These are phyloP conservation scores for Calcarius lapponicus DNA, from an alignment of 2,797 vertebrate species.

Conservation along the genomic window DNA sequence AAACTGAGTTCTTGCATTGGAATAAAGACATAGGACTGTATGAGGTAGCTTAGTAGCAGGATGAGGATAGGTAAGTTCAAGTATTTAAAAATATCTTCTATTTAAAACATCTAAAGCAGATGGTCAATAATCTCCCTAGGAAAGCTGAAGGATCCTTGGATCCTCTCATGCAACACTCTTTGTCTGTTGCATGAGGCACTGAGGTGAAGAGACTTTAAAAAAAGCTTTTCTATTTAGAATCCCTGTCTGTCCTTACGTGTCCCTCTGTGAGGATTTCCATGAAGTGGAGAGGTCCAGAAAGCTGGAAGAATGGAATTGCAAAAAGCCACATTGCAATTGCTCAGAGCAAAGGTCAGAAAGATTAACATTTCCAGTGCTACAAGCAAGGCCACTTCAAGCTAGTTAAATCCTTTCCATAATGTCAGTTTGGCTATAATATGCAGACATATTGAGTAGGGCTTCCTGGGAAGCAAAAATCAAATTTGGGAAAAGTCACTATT, in stretches of 20 bases:
- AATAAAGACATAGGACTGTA: neutral
- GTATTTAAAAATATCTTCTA: neutral
- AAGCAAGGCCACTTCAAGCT: neutral
- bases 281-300: neutral
- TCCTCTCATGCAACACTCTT: neutral
- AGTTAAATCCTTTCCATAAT: neutral
- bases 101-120: neutral
- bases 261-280: neutral
- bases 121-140: neutral
- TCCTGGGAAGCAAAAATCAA: neutral
- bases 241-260: neutral
- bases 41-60: neutral
- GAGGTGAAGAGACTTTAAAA: neutral
- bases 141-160: neutral
- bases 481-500: neutral
- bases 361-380: neutral
- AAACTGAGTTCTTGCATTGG: fast-evolving
- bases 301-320: neutral
- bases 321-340: neutral
- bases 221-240: neutral
- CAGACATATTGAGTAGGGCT: neutral
- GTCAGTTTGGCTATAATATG: neutral
- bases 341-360: neutral
- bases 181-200: neutral
- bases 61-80: neutral